phyloP scores from a whole-genome alignment of 2,113 vertebrate genomes.

The Barbus barbus region DNA sequence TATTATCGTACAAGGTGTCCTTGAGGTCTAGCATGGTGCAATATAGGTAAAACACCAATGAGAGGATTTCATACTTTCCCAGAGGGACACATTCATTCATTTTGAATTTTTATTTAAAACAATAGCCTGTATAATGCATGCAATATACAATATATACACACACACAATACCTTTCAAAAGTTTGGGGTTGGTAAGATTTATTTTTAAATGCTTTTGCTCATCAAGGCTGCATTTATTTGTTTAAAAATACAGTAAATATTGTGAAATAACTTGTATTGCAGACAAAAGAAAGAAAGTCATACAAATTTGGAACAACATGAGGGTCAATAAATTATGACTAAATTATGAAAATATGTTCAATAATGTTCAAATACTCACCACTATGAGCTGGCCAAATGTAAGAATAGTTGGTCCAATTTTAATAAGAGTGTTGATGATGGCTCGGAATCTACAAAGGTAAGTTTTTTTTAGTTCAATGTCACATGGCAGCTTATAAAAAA shows the following conservation, averaged over 20 bases:
- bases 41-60: not conserved
- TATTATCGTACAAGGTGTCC: not conserved
- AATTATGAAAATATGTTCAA: not conserved
- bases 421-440: slow-evolving; percentile 89
- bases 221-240: no score
- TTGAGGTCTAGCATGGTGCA: not conserved
- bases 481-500: not conserved
- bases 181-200: not conserved
- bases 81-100: not conserved
- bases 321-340: no score
- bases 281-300: no score
- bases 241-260: no score
- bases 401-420: slow-evolving; percentile 89
- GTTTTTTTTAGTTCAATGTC: not conserved
- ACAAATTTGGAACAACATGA: no score
- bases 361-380: slow-evolving; percentile 84
- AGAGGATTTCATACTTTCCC: not conserved
- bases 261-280: no score
- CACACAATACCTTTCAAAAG: not conserved
- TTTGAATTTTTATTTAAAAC: not conserved
- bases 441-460: slow-evolving; percentile 77
- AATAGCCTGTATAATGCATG: not conserved
- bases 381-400: slow-evolving; percentile 86
- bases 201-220: no score
- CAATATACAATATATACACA: not conserved